Evolutionary conservation across 2,113 vertebrate genomes (phyloP).

Genomic region (Gymnogyps californianus): DNA sequence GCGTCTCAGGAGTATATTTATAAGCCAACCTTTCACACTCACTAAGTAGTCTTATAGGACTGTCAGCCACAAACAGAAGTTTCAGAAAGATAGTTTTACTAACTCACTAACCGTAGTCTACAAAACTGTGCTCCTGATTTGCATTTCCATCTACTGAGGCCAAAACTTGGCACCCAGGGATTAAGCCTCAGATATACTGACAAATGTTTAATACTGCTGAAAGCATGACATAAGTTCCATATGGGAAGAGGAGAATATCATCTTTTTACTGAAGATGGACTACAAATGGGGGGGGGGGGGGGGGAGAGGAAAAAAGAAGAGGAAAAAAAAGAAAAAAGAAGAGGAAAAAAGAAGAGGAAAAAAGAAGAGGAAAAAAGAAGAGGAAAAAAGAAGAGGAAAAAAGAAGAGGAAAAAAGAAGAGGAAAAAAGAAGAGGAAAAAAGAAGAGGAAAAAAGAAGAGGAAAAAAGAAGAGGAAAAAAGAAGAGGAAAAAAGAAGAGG

Average conservation of each 20-base stretch:
- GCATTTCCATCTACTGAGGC: neutral
- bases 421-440: too few species aligned
- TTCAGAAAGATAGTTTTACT: neutral
- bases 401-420: too few species aligned
- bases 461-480: too few species aligned
- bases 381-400: too few species aligned
- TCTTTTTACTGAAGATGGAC: neutral
- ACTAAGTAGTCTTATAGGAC: too few species aligned
- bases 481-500: too few species aligned
- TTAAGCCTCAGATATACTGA: neutral
- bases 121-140: neutral
- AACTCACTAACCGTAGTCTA: neutral
- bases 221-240: neutral
- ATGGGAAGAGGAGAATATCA: neutral
- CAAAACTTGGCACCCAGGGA: rapidly evolving
- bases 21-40: neutral
- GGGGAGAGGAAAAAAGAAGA: too few species aligned
- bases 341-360: too few species aligned
- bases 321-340: too few species aligned
- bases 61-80: neutral
- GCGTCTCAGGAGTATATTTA: neutral
- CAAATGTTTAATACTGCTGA: neutral
- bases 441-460: too few species aligned
- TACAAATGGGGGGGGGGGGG: neutral
- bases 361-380: too few species aligned